These are phyloP conservation scores for Pollenia griseotomentosa DNA, from an alignment of 2,888 invertebrate species.

Conservation along the genomic window DNA sequence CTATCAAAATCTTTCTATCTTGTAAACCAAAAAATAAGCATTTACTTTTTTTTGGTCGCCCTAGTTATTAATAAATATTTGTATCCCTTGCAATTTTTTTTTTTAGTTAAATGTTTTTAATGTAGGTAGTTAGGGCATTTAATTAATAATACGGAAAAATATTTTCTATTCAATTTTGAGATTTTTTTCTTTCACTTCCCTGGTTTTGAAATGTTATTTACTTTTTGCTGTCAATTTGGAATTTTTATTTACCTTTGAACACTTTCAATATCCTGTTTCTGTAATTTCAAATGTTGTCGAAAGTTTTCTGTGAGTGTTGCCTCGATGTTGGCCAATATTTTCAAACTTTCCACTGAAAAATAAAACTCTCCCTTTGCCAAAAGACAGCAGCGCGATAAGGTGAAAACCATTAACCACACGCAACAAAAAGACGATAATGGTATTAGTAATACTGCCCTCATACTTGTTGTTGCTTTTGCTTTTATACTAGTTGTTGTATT, in stretches of 20 bases:
- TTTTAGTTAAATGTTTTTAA: conserved; percentile 87
- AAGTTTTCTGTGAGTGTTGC: background rate
- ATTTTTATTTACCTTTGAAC: background rate
- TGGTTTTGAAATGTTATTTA: too few relatives aligned
- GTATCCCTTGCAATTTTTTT: conserved; percentile 87
- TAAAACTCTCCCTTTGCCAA: conserved; percentile 76
- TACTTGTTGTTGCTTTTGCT: background rate
- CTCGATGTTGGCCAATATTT: conserved; percentile 74
- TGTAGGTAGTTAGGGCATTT: conserved; percentile 31
- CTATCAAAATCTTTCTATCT: too few relatives aligned
- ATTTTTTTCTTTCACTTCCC: background rate
- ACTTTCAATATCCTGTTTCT: conserved; percentile 73
- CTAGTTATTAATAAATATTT: too few relatives aligned
- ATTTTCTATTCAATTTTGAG: conserved; percentile 40
- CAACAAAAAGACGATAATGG: conserved; percentile 12
- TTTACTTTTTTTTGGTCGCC: too few relatives aligned
- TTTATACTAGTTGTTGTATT: background rate
- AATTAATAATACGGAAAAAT: conserved; percentile 49
- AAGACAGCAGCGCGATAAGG: background rate
- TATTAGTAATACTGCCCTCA: conserved; percentile 30
- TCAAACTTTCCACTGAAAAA: conserved; percentile 78
- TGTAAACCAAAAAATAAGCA: too few relatives aligned
- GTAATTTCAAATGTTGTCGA: conserved; percentile 37
- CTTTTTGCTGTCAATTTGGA: background rate
- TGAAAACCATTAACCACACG: background rate